Conservation (phyloP, 2,113 vertebrate genomes). For the Galemys pyrenaicus region DNA sequence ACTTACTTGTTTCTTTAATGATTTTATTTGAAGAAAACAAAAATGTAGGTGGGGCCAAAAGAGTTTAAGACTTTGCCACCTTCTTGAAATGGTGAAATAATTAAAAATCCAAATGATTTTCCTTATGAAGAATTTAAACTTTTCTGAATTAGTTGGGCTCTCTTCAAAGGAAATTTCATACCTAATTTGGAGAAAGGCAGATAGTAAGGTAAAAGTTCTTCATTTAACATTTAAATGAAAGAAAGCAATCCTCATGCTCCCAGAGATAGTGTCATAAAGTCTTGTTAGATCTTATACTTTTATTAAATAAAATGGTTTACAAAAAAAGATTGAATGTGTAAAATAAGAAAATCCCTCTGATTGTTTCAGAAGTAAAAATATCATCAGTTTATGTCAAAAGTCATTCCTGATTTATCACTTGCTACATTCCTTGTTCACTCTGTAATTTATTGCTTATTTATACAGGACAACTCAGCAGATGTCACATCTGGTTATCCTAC, state of each 20-base stretch:
- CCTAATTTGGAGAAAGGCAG: not conserved
- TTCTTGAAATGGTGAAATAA: not conserved
- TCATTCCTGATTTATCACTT: conserved; percentile 48
- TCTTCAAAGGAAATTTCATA: conserved; percentile 23
- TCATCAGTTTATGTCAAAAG: conserved; percentile 19
- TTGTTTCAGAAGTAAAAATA: conserved; percentile 42
- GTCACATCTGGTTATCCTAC: conserved; percentile 44
- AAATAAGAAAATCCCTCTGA: conserved; percentile 23
- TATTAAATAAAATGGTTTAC: not conserved
- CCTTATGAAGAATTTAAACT: not conserved
- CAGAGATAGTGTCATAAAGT: not conserved
- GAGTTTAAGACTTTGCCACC: not conserved
- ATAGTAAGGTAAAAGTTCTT: not conserved
- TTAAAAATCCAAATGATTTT: conserved; percentile 22
- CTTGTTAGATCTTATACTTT: not conserved
- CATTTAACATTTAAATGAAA: conserved; percentile 4
- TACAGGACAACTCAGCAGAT: conserved; percentile 17
- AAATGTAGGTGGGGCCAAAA: not conserved
- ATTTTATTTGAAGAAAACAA: not conserved
- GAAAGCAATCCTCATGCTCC: not conserved
- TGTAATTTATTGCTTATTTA: conserved; percentile 52
- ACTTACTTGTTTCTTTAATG: not conserved
- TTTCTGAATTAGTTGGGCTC: not conserved
- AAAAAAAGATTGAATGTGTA: not conserved
- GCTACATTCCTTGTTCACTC: not conserved